Percentiles rank a stretch among this genome's conserved stretches.
These are phyloP conservation scores for Drosophila cognata DNA, from an alignment of 2,888 invertebrate genomes.

Conservation along the genomic window DNA sequence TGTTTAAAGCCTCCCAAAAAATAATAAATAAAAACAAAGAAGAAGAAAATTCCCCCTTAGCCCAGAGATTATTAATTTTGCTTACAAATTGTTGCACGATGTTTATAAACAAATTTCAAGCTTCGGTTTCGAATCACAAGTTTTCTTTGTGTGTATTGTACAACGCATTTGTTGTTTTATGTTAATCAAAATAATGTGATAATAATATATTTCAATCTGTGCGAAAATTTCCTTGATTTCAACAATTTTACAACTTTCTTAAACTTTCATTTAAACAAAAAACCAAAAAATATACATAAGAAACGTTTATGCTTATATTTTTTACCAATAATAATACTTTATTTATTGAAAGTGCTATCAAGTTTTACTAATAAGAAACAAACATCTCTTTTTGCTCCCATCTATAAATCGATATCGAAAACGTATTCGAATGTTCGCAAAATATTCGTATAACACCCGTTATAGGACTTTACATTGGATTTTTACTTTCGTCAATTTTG, in stretches of 20 bases:
- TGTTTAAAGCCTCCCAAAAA: conserved; percentile 11
- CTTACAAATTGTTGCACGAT: conserved; percentile 64
- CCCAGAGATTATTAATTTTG: conserved; percentile 24
- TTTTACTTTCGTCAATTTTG: conserved; percentile 99
- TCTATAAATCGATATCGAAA: conserved; percentile 31
- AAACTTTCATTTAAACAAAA: conserved; percentile 30
- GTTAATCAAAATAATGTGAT: conserved; percentile 16
- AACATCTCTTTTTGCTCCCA: conserved; percentile 74
- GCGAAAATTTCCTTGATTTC: conserved; percentile 23
- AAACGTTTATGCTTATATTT: conserved; percentile 16
- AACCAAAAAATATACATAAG: conserved; percentile 8
- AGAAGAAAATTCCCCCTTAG: not conserved
- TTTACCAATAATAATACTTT: conserved; percentile 9
- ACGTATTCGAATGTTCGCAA: conserved; percentile 39
- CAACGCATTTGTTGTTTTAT: conserved; percentile 56
- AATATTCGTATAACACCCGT: conserved; percentile 30
- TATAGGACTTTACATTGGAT: conserved; percentile 97
- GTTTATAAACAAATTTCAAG: conserved; percentile 18
- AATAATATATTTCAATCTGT: conserved; percentile 19
- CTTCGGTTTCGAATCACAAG: conserved; percentile 24
- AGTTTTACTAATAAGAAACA: conserved; percentile 67
- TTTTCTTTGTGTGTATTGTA: conserved; percentile 64
- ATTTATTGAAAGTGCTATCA: conserved; percentile 51
- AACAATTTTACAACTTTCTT: conserved; percentile 23
- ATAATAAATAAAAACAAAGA: not conserved